Conservation (phyloP, 1,140 invertebrate species). For the Lepidurus arcticus region DNA sequence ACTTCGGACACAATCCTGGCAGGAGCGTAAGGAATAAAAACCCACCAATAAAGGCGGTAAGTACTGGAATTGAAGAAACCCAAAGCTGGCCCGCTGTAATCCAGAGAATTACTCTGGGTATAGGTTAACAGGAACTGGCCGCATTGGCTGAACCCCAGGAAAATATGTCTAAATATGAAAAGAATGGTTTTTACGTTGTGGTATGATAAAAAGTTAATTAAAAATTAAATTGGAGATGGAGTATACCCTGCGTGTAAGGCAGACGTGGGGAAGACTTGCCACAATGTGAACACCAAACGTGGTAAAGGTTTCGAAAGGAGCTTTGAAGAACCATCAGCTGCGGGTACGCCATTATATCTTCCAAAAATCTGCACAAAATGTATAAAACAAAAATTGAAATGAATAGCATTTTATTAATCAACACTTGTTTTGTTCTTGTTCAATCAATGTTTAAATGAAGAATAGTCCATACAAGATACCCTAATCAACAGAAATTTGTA, state of each 20-base stretch:
- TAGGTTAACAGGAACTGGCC: slow-evolving; percentile 87
- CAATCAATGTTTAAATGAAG: background rate
- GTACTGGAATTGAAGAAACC: slow-evolving; percentile 42
- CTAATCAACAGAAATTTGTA: background rate
- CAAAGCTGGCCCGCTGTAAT: slow-evolving; percentile 25
- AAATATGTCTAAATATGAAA: slow-evolving; percentile 61
- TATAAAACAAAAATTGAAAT: too few relatives aligned
- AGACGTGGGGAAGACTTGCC: slow-evolving; percentile 42
- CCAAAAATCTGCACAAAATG: background rate
- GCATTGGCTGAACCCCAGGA: slow-evolving; percentile 88
- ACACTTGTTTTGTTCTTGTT: too few relatives aligned
- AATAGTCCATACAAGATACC: background rate
- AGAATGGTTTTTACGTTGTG: slow-evolving; percentile 20
- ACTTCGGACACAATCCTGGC: slow-evolving; percentile 61
- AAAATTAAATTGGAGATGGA: slow-evolving; percentile 32
- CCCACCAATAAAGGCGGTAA: slow-evolving; percentile 66
- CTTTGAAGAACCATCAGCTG: background rate
- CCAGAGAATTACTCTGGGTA: slow-evolving; percentile 49
- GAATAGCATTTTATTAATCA: too few relatives aligned
- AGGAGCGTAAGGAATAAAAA: slow-evolving; percentile 55
- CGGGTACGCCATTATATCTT: background rate
- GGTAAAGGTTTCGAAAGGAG: background rate
- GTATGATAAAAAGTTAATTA: background rate
- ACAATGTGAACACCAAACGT: slow-evolving; percentile 44
- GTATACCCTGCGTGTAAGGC: slow-evolving; percentile 47